Evolutionary conservation across 2,888 invertebrate genomes (phyloP), one percentile per base, ranked within the genome.

Genomic region (Protodeltote pygarga): DNA sequence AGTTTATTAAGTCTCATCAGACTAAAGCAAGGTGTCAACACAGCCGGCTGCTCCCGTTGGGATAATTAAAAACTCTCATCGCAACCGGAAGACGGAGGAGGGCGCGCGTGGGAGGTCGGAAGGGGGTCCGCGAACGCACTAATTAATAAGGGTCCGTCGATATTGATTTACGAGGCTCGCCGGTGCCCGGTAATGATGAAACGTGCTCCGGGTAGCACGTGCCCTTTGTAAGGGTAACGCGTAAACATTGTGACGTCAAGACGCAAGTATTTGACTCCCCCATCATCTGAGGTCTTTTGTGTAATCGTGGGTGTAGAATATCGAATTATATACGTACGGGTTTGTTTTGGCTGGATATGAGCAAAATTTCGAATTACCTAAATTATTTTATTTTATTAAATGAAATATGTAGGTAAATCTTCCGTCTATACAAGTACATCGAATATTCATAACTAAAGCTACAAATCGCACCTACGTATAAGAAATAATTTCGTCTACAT

Each of bases 101-200:
- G 49, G 58, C 51, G 65, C 47, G 49, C 27, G 16, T 47, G 47
- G 55, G 64, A 10, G 29, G 13, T 15, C 29, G 55, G 68, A 61
- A 48, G 46, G 47, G 77, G 76, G 77, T 54, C 54, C 76, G 81
- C 79, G 86, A 88, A 89, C 89, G 89, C 89, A 88, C 89, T 90
- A 91, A 91, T 91, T 91, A 91, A 90, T 90, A 89, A 89, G 88
- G 89, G 89, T 87, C 88, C 85, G 87, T 78, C 87, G 87, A 90
- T 91, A 91, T 91, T 90, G 90, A 91, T 91, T 91, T 87, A 90
- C 87, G 87, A 83, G 79, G 85, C 77, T 78, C 80, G 82, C 75
- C 65, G 63, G 54, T 63, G 54, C 51, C 52, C 46, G 53, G 65
- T 62, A 65, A 65, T 61, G 65, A 58, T 63, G 63, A 41, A 69